phyloP scores from a whole-genome alignment of 2,113 vertebrate species.

The Ahaetulla prasina region DNA sequence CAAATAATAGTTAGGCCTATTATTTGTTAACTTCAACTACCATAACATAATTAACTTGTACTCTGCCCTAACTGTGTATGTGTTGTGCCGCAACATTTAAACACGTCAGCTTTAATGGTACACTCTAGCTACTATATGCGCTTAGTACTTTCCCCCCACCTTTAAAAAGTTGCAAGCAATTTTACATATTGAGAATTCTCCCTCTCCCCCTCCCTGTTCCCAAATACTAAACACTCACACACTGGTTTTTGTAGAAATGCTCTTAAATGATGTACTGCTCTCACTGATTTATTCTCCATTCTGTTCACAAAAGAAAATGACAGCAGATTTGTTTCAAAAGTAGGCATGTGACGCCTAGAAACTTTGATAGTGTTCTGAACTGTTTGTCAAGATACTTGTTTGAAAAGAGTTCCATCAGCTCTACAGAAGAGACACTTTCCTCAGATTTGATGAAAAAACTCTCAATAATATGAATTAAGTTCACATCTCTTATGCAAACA shows the following conservation, averaged over 20 bases:
- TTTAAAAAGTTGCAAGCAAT: slow-evolving; percentile 10
- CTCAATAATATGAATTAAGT: not conserved
- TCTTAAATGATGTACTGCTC: slow-evolving; percentile 44
- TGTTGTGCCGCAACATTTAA: slow-evolving; percentile 1
- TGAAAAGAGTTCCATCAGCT: not conserved
- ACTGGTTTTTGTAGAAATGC: slow-evolving; percentile 47
- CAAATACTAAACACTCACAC: slow-evolving; percentile 52
- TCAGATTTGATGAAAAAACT: not conserved
- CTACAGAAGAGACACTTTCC: not conserved
- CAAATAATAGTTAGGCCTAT: not conserved
- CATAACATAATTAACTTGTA: not conserved
- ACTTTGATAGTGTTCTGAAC: slow-evolving; percentile 21
- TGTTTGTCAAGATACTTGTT: not conserved
- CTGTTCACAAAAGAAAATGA: slow-evolving; percentile 57
- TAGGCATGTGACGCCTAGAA: slow-evolving; percentile 35
- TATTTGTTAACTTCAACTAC: not conserved
- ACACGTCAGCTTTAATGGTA: slow-evolving; percentile 33
- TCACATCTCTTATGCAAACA: not conserved
- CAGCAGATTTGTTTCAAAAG: slow-evolving; percentile 44
- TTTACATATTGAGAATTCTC: not conserved
- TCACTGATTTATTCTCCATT: slow-evolving; percentile 51
- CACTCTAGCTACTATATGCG: slow-evolving; percentile 39
- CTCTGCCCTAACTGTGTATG: slow-evolving; percentile 7
- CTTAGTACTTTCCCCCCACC: slow-evolving; percentile 6
- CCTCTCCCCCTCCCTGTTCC: slow-evolving; percentile 34